Conservation (phyloP, 2,797 vertebrate species). For the Danio choprae region DNA sequence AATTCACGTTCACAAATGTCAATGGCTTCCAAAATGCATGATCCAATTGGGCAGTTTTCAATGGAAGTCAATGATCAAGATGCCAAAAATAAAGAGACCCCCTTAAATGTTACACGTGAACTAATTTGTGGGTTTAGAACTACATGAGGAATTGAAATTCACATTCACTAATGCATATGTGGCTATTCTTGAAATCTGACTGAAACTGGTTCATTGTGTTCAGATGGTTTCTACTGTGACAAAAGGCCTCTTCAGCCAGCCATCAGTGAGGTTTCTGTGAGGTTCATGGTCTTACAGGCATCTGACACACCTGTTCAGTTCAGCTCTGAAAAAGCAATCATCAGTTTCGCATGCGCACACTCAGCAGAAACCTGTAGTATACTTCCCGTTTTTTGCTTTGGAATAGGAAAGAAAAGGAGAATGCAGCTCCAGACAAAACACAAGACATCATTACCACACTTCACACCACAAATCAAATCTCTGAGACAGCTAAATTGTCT, state of each 20-base stretch:
- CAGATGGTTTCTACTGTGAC: conserved; percentile 24
- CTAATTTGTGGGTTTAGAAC: too few relatives aligned
- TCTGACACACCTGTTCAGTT: conserved; percentile 47
- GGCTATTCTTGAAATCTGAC: not conserved
- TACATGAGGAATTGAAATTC: not conserved
- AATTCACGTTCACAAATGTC: not conserved
- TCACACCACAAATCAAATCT: conserved; percentile 7
- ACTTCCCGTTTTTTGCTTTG: conserved; percentile 2
- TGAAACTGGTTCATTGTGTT: conserved; percentile 2
- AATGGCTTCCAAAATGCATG: not conserved
- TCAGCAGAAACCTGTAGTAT: conserved; percentile 1
- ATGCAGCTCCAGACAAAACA: not conserved
- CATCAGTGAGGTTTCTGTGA: conserved; percentile 41
- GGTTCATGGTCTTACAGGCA: conserved; percentile 24
- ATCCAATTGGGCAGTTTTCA: conserved; percentile 19
- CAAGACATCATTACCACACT: not conserved
- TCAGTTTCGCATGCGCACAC: not conserved
- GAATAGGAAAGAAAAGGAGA: not conserved
- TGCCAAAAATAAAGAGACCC: conserved; percentile 14
- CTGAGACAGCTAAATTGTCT: conserved; percentile 25
- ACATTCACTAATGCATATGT: too few relatives aligned
- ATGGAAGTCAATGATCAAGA: conserved; percentile 13
- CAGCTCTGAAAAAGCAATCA: conserved; percentile 24
- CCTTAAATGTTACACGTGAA: too few relatives aligned
- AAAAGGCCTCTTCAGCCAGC: conserved; percentile 37